Percentiles rank a stretch among this genome's conserved stretches.
phyloP scores from a whole-genome alignment of 2,113 vertebrate species.

The Chiloscyllium plagiosum region DNA sequence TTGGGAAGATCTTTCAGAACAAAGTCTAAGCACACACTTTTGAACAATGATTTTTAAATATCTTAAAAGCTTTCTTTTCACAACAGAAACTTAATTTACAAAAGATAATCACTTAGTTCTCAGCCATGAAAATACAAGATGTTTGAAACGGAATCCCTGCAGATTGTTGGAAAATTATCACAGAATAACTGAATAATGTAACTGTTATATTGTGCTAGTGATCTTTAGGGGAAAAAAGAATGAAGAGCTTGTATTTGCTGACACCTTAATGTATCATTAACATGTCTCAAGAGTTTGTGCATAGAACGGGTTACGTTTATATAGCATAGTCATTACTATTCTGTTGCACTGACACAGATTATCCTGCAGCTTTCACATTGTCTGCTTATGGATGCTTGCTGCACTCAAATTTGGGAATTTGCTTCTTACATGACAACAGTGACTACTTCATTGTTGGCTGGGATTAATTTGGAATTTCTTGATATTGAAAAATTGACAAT shows the following conservation, averaged over 20 bases:
- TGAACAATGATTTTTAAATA: conserved; percentile 3
- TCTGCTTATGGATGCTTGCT: not conserved
- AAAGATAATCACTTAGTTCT: not conserved
- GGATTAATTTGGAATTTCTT: not conserved
- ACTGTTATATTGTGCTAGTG: not conserved
- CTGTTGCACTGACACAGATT: not conserved
- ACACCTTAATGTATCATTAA: not conserved
- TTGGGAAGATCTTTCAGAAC: not conserved
- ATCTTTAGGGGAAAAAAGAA: not conserved
- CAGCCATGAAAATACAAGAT: not conserved
- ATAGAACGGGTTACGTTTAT: not conserved
- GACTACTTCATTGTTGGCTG: not conserved
- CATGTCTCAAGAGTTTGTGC: not conserved
- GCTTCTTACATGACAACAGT: not conserved
- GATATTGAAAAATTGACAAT: not conserved
- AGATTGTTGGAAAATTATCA: not conserved
- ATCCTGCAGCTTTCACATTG: not conserved
- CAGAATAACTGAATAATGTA: not conserved
- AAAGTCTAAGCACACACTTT: not conserved
- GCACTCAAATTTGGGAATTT: not conserved
- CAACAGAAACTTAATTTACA: not conserved
- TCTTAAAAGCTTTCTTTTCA: not conserved
- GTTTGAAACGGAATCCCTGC: not conserved
- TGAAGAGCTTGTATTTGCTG: not conserved
- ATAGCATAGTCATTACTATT: not conserved